Evolutionary conservation across 2,888 invertebrate species (phyloP).

Genomic region (Ophioninae sp.): DNA sequence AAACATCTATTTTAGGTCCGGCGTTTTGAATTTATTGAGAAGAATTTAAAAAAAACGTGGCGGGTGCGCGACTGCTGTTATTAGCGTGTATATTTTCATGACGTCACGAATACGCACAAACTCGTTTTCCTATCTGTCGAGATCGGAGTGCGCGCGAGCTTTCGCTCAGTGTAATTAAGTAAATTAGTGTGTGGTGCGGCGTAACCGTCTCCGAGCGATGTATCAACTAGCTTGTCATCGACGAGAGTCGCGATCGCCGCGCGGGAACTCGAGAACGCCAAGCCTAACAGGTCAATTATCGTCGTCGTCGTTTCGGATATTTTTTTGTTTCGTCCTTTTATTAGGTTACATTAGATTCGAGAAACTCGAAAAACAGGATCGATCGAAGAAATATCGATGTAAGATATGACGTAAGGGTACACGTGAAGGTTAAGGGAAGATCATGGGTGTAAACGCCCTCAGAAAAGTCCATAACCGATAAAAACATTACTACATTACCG

Average conservation of each 20-base stretch:
- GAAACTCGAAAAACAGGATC: too few species aligned
- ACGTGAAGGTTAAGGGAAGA: too few species aligned
- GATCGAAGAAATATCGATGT: too few species aligned
- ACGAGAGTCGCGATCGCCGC: background rate
- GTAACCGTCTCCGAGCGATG: slow-evolving; percentile 33
- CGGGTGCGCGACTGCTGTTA: background rate
- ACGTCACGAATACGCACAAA: slow-evolving; percentile 13
- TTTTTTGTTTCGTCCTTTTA: background rate
- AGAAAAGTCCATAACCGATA: too few species aligned
- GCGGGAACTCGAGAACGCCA: background rate
- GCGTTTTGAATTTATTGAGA: background rate
- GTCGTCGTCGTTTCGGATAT: background rate
- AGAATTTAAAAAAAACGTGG: background rate
- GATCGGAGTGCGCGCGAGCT: slow-evolving; percentile 21
- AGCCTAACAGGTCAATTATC: background rate
- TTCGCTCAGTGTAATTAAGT: slow-evolving; percentile 49
- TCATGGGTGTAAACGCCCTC: too few species aligned
- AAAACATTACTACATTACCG: too few species aligned
- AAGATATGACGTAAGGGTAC: too few species aligned
- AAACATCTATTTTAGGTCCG: background rate
- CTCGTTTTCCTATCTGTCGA: slow-evolving; percentile 23
- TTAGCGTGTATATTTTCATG: slow-evolving; percentile 27
- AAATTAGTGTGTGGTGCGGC: slow-evolving; percentile 57
- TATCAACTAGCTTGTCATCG: slow-evolving; percentile 12
- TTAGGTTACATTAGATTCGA: too few species aligned